These are phyloP conservation scores for Macrochelys suwanniensis DNA, from an alignment of 2,797 vertebrate species.

Conservation along the genomic window DNA sequence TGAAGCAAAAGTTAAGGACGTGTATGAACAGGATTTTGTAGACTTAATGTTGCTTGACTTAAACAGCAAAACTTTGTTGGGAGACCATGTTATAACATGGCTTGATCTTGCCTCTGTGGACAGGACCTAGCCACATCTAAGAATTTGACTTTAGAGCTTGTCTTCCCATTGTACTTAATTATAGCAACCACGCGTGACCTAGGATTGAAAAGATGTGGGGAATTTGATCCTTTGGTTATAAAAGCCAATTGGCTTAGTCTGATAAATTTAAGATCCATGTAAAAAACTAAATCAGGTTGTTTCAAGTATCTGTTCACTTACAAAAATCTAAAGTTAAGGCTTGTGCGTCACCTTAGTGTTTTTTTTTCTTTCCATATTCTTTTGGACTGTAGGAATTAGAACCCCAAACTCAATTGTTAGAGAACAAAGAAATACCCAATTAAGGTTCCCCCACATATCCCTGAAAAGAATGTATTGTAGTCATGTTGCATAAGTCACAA, in stretches of 20 bases:
- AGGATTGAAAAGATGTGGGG: background rate
- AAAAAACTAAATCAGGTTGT: background rate
- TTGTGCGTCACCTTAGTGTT: fast-evolving
- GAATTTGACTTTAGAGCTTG: background rate
- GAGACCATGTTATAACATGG: conserved; percentile 33
- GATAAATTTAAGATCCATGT: fast-evolving
- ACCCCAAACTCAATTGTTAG: background rate
- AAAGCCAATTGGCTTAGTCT: background rate
- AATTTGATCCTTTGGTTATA: fast-evolving
- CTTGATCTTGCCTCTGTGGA: conserved; percentile 44
- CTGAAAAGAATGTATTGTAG: background rate
- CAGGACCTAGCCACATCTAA: conserved; percentile 21
- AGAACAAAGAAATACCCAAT: background rate
- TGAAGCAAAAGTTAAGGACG: conserved; percentile 23
- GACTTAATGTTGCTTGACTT: conserved; percentile 64
- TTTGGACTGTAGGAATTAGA: background rate
- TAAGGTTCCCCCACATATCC: background rate
- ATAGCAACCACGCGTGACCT: fast-evolving
- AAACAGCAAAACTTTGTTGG: conserved; percentile 50
- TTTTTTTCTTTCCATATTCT: background rate
- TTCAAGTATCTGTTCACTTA: background rate
- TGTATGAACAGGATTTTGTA: conserved; percentile 60
- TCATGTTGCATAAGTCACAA: background rate
- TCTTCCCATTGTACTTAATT: background rate
- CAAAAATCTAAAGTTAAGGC: background rate